Conservation (phyloP, 2,888 invertebrate genomes). For the Hemithea aestivaria region DNA sequence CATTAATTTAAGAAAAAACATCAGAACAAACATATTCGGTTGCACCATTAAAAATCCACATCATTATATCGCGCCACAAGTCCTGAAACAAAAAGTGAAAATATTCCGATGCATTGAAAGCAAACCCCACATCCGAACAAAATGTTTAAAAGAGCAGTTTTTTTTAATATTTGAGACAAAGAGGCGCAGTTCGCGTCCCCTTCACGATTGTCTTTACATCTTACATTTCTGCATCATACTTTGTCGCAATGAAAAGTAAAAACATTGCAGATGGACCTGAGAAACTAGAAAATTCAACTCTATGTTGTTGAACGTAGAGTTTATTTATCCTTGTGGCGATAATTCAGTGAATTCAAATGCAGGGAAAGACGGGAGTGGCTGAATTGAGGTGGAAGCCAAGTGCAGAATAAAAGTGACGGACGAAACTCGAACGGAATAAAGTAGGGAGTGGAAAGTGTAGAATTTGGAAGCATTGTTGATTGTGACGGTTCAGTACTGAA, state of each 20-base stretch:
- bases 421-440: conserved; percentile 21
- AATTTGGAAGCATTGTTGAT: conserved; percentile 13
- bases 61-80: conserved; percentile 6
- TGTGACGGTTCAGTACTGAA: conserved; percentile 11
- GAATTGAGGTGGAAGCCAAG: conserved; percentile 72
- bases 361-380: conserved; percentile 68
- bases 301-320: conserved; percentile 20
- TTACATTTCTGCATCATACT: conserved; percentile 77
- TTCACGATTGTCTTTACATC: conserved; percentile 73
- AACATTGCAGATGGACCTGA: conserved; percentile 53
- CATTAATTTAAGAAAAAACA: too few relatives aligned
- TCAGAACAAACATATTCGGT: too few relatives aligned
- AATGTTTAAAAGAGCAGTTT: conserved; percentile 47
- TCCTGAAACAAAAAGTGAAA: conserved; percentile 11
- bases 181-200: conserved; percentile 53
- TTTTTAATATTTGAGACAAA: conserved; percentile 51
- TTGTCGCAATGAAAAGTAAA: conserved; percentile 73
- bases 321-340: conserved; percentile 28
- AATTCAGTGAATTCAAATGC: conserved; percentile 61
- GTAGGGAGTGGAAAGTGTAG: conserved; percentile 11
- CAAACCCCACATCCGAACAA: conserved; percentile 23
- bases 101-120: conserved; percentile 16
- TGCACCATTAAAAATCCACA: neutral
- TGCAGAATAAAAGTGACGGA: conserved; percentile 74
- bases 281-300: conserved; percentile 13